Conservation (phyloP, 2,113 vertebrate species). For the Terrapene triunguis region DNA sequence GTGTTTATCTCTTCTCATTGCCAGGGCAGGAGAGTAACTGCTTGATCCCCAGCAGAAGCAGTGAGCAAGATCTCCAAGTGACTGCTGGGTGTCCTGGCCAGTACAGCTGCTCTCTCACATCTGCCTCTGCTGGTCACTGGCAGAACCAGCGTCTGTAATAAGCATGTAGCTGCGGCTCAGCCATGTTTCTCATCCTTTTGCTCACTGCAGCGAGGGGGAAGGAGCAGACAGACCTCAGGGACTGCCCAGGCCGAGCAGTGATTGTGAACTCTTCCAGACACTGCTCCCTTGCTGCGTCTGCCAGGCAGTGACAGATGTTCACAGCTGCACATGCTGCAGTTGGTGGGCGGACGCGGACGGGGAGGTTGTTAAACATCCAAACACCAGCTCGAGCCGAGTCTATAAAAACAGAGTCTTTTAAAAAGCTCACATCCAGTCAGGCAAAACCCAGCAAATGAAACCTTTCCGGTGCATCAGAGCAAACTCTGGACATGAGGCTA, state of each 20-base stretch:
- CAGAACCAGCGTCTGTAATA: neutral
- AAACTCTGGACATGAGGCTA: neutral
- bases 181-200: neutral
- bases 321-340: neutral
- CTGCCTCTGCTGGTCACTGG: neutral
- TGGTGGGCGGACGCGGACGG: neutral
- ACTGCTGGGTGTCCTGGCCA: neutral
- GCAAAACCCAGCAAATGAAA: conserved; percentile 23
- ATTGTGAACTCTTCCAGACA: neutral
- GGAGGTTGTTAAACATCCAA: neutral
- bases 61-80: neutral
- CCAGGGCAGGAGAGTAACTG: neutral
- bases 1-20: neutral
- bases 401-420: conserved; percentile 23
- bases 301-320: neutral
- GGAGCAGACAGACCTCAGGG: neutral
- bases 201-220: neutral
- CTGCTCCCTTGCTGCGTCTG: neutral
- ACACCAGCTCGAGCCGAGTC: neutral
- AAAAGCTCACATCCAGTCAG: conserved; percentile 1
- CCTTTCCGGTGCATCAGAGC: neutral
- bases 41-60: neutral
- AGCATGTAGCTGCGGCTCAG: neutral
- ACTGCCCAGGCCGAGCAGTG: neutral
- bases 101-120: neutral